These are phyloP conservation scores for Bubalus kerabau DNA, from an alignment of 2,113 vertebrate species.

Conservation along the genomic window DNA sequence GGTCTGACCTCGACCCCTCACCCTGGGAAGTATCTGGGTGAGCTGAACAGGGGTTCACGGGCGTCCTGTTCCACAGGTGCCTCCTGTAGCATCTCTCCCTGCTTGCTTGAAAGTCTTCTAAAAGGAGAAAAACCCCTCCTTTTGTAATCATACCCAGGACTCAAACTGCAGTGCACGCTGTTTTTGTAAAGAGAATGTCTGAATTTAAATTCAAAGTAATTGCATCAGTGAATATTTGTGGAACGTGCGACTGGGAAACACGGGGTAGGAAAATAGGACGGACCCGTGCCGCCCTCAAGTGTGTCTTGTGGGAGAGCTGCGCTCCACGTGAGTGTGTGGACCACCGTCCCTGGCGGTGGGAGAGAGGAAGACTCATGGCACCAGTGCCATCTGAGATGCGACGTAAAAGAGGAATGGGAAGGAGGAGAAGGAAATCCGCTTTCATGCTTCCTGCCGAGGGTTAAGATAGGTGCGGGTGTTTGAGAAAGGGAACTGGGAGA, in stretches of 20 bases:
- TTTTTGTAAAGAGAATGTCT: not conserved
- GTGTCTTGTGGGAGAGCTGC: not conserved
- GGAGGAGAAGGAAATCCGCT: not conserved
- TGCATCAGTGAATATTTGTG: not conserved
- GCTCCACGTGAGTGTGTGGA: too few species aligned
- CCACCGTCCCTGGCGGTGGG: not conserved
- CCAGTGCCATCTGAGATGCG: not conserved
- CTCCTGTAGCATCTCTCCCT: not conserved
- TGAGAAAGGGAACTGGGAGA: not conserved
- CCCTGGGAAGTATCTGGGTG: accelerated
- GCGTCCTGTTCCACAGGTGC: not conserved
- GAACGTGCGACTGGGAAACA: not conserved
- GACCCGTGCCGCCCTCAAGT: not conserved
- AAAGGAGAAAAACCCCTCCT: not conserved
- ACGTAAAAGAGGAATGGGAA: not conserved
- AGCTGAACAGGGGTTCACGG: not conserved
- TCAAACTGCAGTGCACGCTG: not conserved
- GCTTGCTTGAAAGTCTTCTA: not conserved
- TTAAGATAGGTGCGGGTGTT: not conserved
- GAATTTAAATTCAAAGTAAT: not conserved
- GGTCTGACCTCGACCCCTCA: not conserved
- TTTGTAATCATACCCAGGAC: not conserved
- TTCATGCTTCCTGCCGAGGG: not conserved
- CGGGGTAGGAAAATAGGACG: not conserved
- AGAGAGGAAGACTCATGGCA: not conserved